Evolutionary conservation across 2,113 vertebrate species (phyloP), one percentile per base, ranked within the genome.

Genomic region (Centropus bengalensis): DNA sequence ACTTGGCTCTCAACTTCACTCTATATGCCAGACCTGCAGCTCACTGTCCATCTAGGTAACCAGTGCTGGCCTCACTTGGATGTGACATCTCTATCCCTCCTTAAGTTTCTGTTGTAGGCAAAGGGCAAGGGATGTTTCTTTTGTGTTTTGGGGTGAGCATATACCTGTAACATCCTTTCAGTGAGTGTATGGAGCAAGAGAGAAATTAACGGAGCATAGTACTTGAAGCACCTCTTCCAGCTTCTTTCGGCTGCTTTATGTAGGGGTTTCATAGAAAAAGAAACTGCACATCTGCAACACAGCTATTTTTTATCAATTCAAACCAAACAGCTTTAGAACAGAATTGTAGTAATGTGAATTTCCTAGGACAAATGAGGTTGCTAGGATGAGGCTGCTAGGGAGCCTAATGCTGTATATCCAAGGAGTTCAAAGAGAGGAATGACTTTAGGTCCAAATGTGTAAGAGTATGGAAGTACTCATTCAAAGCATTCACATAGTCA

Each of bases 361-460:
- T 47, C 23, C 36, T 59, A 68, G 40, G 36, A 45, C 32, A 87
- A 88, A 68, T 58, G 9, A 45, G 14, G n/a, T 91, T 88, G 62
- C 91, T 85, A 76, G 44, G 85, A 91, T 58, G 9, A 45, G 14
- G n/a, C 89, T 90, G 58, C 91, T 85, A 76, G 44, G 85, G 90
- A 89, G 40, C 28, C 32, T 32, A 84, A 74, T 63, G 47, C 80
- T 92, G 11, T 84, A 89, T 71, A 93, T 58, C 49, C n/a, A 63
- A 60, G 14, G 70, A 87, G n/a, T 68, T 79, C 28, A 78, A 60
- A 74, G 23, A 38, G 38, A 87, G 16, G 47, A 70, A 85, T 1
- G 2, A 52, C 60, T 56, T 89, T 76, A 85, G 80, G 86, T n/a
- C 44, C 67, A 90, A 54, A 58, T 85, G 49, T 56, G 32, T 73